phyloP scores from a whole-genome alignment of 2,113 vertebrate species.

The Tychaedon coryphoeus region DNA sequence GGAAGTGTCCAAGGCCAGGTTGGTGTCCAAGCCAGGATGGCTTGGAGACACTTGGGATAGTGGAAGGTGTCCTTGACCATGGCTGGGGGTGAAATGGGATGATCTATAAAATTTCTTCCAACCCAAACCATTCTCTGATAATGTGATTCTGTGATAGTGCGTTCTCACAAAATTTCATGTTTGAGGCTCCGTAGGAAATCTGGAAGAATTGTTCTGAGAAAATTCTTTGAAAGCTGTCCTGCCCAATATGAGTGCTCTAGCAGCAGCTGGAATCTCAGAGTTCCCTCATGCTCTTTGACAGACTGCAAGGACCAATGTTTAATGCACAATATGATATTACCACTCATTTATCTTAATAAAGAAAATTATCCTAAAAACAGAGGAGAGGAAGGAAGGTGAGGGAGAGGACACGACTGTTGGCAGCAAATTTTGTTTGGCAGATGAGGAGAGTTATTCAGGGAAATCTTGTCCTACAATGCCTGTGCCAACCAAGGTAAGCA shows the following conservation, averaged over 20 bases:
- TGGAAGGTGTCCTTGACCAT: not conserved
- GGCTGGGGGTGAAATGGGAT: not conserved
- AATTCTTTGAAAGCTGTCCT: not conserved
- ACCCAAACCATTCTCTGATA: not conserved
- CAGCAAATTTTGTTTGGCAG: conserved; percentile 20
- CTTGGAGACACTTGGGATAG: not conserved
- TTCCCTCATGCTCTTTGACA: not conserved
- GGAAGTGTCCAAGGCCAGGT: not conserved
- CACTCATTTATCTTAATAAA: not conserved
- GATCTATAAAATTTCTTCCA: not conserved
- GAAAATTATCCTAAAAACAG: not conserved
- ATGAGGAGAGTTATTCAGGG: not conserved
- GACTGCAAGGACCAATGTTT: not conserved
- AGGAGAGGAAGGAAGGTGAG: not conserved
- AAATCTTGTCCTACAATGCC: not conserved
- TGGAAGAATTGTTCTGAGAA: not conserved
- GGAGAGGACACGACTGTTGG: not conserved
- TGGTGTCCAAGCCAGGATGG: no score
- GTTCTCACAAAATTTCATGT: not conserved
- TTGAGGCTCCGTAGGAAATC: not conserved
- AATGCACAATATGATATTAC: not conserved
- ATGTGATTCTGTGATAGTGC: not conserved
- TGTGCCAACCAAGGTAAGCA: not conserved
- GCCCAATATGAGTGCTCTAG: not conserved
- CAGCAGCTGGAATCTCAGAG: not conserved